Conservation (phyloP, 2,888 invertebrate genomes). For the Ferrisia virgata region DNA sequence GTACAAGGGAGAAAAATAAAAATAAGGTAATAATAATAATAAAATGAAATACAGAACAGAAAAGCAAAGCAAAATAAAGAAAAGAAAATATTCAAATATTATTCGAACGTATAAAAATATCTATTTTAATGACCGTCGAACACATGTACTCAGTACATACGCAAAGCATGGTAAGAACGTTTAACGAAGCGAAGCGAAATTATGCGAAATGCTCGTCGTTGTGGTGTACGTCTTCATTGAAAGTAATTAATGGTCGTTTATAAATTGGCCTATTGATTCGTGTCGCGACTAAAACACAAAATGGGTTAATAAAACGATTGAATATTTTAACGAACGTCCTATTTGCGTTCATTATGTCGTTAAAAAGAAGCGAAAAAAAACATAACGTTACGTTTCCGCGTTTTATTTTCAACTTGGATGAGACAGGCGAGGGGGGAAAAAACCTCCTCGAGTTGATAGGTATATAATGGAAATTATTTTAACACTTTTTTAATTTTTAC, state of each 20-base stretch:
- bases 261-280: not conserved
- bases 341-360: constrained; percentile 4
- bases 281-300: not conserved
- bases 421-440: not conserved
- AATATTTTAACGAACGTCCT: constrained; percentile 25
- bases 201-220: not conserved
- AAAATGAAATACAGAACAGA: no score
- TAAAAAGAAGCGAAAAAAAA: not conserved
- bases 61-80: no score
- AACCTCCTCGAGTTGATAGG: not conserved
- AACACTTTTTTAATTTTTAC: not conserved
- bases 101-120: not conserved
- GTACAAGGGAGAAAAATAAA: not conserved
- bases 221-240: not conserved
- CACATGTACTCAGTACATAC: not conserved
- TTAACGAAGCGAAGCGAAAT: not conserved
- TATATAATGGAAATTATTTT: not conserved
- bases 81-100: not conserved
- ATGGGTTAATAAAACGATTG: constrained; percentile 32
- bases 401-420: not conserved
- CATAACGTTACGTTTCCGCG: not conserved
- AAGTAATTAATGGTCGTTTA: constrained; percentile 8
- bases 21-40: no score
- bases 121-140: not conserved
- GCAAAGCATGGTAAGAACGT: no score